Conservation (phyloP, 2,888 invertebrate genomes). For the Azorinus chamasolen region DNA sequence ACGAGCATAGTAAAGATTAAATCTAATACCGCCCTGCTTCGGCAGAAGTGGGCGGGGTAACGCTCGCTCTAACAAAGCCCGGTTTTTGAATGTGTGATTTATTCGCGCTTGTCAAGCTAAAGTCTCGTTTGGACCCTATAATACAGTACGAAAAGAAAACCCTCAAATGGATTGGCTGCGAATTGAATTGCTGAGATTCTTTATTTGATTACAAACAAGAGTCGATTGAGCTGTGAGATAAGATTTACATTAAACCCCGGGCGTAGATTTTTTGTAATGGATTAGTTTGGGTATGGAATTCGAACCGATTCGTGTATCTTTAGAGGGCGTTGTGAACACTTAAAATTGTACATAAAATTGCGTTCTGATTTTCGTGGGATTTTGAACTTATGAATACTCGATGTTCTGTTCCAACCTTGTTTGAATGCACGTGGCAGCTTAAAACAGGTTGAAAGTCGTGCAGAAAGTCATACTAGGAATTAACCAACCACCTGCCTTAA, state of each 20-base stretch:
- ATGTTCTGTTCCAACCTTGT: too few species aligned
- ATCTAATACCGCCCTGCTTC: conserved; percentile 40
- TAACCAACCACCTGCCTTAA: too few species aligned
- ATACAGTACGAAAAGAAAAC: neutral
- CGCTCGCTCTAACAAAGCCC: conserved; percentile 20
- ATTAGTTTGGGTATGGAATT: too few species aligned
- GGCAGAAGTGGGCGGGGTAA: conserved; percentile 44
- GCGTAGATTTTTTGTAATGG: too few species aligned
- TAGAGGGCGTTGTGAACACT: too few species aligned
- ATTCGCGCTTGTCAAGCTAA: conserved; percentile 43
- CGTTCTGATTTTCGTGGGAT: too few species aligned
- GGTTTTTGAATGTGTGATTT: conserved; percentile 40
- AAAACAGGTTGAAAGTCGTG: too few species aligned
- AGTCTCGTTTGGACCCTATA: conserved; percentile 29
- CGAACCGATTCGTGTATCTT: too few species aligned
- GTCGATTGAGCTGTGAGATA: conserved; percentile 9
- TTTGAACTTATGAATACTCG: too few species aligned
- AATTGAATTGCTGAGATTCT: conserved; percentile 5
- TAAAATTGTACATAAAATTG: too few species aligned
- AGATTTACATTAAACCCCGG: neutral
- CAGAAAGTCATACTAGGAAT: too few species aligned
- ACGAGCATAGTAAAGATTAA: neutral
- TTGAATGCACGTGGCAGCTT: too few species aligned
- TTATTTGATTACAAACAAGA: neutral
- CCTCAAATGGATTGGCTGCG: conserved; percentile 12